Evolutionary conservation across 2,113 vertebrate genomes (phyloP).

Genomic region (Pachyramphus minor): DNA sequence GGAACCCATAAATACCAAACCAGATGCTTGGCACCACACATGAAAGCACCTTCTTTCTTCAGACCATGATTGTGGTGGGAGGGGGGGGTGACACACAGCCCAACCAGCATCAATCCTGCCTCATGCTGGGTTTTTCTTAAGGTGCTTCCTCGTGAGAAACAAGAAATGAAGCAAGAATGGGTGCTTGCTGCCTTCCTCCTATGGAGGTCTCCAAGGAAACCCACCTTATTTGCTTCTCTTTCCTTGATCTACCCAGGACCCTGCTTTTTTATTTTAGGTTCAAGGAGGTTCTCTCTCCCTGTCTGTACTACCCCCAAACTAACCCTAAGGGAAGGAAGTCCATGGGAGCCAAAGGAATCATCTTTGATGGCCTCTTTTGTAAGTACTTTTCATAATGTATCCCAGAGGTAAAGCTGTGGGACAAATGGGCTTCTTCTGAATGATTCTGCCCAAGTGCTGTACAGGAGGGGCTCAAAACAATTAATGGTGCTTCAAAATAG

Average conservation of each 20-base stretch:
- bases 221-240: not conserved
- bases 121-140: not conserved
- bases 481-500: not conserved
- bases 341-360: not conserved
- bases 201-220: not conserved
- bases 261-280: not conserved
- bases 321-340: not conserved
- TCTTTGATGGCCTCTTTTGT: not conserved
- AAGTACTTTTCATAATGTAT: not conserved
- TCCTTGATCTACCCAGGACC: not conserved
- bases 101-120: not conserved
- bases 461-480: not conserved
- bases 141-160: not conserved
- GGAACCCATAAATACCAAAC: not conserved
- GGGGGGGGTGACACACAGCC: not conserved
- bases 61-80: not conserved
- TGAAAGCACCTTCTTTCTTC: slow-evolving; percentile 27
- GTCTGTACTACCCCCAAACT: not conserved
- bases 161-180: not conserved
- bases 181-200: not conserved
- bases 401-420: not conserved
- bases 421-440: not conserved
- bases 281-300: not conserved
- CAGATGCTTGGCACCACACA: not conserved
- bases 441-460: not conserved